Evolutionary conservation across 2,113 vertebrate species (phyloP).

Genomic region (Xiphorhynchus elegans): DNA sequence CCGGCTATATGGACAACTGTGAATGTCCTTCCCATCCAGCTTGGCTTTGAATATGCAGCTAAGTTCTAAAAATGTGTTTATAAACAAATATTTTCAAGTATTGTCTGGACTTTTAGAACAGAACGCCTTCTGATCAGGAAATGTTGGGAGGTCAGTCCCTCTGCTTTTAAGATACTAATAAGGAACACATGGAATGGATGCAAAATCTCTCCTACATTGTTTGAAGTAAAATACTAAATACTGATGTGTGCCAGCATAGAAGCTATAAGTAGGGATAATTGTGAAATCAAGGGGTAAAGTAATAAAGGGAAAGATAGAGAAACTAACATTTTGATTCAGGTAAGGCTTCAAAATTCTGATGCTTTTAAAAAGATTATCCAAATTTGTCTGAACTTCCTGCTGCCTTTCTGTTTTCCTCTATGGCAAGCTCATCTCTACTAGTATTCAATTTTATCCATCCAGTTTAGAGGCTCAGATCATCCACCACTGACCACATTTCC

Average conservation of each 20-base stretch:
- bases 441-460: not conserved
- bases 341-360: not conserved
- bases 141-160: constrained; percentile 8
- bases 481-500: not conserved
- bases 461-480: not conserved
- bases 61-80: constrained; percentile 31
- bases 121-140: constrained; percentile 21
- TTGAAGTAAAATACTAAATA: constrained; percentile 36
- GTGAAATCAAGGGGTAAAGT: not conserved
- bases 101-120: not conserved
- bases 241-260: not conserved
- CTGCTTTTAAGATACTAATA: constrained; percentile 23
- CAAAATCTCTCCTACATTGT: constrained; percentile 12
- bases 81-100: constrained; percentile 36
- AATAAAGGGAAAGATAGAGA: not conserved
- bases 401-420: not conserved
- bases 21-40: not conserved
- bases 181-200: constrained; percentile 41
- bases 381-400: not conserved
- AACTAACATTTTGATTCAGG: not conserved
- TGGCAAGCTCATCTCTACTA: not conserved
- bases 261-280: not conserved
- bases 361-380: not conserved
- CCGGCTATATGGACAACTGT: constrained; percentile 9
- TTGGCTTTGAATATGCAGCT: not conserved